Base-by-base conservation (phyloP, 2,888 invertebrate genomes). In the Drosophila paracracens region DNA sequence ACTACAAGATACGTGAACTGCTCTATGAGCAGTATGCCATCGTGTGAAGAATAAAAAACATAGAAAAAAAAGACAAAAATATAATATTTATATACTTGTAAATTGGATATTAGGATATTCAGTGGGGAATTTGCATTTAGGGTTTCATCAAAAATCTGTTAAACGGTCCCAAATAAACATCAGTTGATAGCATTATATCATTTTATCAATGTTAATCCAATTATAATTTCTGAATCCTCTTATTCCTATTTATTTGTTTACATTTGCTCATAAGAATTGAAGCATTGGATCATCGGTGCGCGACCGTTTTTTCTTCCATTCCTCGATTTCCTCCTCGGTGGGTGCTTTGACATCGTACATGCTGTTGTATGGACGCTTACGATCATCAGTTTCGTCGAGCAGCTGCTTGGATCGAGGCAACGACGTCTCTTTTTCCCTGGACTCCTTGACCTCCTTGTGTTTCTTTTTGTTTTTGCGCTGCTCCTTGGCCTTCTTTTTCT, bases 1-100 rank as follows among this genome's bases (percentile, higher is more conserved):
- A 98, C 93, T 99, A 97, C 93, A 96, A 95, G 94, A 97, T 99
- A 54, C 95, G 99, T 67, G 97, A 98, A 84, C 94, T 99, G 43
- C 94, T 99, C 36, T 99, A 99, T 92, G 97, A 97, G 77, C 99
- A 99, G 92, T 99, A 99, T 93, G 99, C 99, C 67, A 98, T 99
- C 91, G 96, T 99, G 62, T 99, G 95, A 94, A 25, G 2, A 65
- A 54, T 62, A 57, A 67, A 68, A 51, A n/a, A 27, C 38, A 7
- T 57, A 57, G 56, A 65, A 57, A 67, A 21, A 21, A 38, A 27
- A 25, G 8, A 4, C 3, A 16, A 7, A 16, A 4, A 46, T 25
- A 46, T 46, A 21, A 21, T 46, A 21, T 13, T 33, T 10, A 16
- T 13, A 60, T 18, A 33, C 7, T 3, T 40, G 29, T 35, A 33